Conservation (phyloP, 1,140 invertebrate species). For the Rhopalosiphum padi region DNA sequence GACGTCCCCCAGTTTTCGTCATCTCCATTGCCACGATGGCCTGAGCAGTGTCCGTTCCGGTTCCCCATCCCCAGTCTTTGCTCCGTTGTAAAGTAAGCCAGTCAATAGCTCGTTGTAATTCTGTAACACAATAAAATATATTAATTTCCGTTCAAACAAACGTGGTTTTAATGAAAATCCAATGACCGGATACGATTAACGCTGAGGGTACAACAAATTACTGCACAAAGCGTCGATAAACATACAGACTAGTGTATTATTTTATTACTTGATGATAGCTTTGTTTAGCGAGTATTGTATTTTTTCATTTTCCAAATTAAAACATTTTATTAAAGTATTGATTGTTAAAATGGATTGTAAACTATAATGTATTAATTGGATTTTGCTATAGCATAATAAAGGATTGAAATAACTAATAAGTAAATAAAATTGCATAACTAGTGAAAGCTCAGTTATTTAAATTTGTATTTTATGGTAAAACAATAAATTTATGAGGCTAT, state of each 20-base stretch:
- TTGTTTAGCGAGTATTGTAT: neutral
- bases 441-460: neutral
- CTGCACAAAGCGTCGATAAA: neutral
- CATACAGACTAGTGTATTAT: neutral
- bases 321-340: neutral
- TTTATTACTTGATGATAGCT: neutral
- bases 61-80: slow-evolving; percentile 60
- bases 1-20: slow-evolving; percentile 60
- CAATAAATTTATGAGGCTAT: neutral
- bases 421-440: neutral
- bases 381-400: neutral
- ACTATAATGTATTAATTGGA: neutral
- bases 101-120: slow-evolving; percentile 60
- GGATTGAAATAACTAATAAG: neutral
- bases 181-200: neutral
- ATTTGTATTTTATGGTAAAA: neutral
- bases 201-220: neutral
- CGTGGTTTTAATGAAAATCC: neutral
- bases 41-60: slow-evolving; percentile 60
- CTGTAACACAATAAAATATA: slow-evolving; percentile 32
- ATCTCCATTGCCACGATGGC: slow-evolving; percentile 60
- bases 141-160: neutral
- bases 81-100: slow-evolving; percentile 60
- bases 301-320: neutral
- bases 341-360: neutral